Evolutionary conservation across 2,797 vertebrate species (phyloP), one percentile per base, ranked within the genome.

Genomic region (Poeciliopsis presidionis): DNA sequence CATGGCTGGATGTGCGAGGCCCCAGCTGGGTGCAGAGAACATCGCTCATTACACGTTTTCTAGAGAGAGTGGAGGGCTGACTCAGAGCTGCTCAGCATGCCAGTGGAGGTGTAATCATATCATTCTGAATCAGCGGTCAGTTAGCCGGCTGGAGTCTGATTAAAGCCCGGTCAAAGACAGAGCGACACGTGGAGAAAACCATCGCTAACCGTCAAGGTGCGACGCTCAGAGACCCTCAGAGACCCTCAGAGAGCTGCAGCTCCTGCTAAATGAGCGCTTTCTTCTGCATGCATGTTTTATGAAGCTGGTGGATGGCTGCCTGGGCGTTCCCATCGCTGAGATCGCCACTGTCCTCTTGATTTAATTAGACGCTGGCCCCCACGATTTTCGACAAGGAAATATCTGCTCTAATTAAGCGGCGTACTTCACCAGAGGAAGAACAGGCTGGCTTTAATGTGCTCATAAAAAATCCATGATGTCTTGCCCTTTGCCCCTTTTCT

Each of bases 31-130:
- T 80, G 89, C 90, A 84, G 88, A 90, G 94, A 95, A 96, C 95
- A 94, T 95, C 94, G 92, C 94, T 96, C 95, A 96, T 96, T 95
- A 96, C 90, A 89, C 88, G 82, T 92, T 90, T 95, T 95, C 91
- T 86, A 76, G 81, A 81, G 69, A 49, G 76, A 3, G 69, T 85
- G 81, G n/a, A n/a, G 73, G 3, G 89, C 81, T 94, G 93, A 93
- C 94, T 94, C 90, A 78, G 87, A 74, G 87, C 83, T 49, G 86
- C 90, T 61, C 92, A 93, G 94, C 90, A 91, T 94, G 95, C 92
- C 89, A 87, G 91, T 91, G 90, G 87, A 96, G 95, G 95, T 95
- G 95, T 94, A 95, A 95, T 95, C 93, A 92, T 93, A 94, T 95
- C 94, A 93, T 89, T 92, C 92, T 93, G 94, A 93, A 95, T 95